These are phyloP conservation scores for Aurelia sp. DNA, from an alignment of 30 jellyfish, hydroid and myxozoan species.

Conservation along the genomic window DNA sequence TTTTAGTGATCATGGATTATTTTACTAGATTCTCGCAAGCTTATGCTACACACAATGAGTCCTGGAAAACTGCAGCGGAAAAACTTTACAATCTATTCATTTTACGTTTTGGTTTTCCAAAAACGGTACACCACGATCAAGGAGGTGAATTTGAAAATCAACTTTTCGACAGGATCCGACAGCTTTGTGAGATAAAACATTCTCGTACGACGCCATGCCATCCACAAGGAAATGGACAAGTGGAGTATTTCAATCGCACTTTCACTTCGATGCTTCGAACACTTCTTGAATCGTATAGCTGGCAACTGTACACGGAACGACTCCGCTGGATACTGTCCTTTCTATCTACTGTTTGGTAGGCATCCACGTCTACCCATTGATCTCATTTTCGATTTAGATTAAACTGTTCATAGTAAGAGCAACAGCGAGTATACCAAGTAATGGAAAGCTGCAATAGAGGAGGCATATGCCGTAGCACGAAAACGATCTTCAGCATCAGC, in stretches of 20 bases:
- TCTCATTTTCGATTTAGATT: too few species aligned
- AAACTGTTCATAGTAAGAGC: background rate
- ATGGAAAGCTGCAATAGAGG: slow-evolving; percentile 34
- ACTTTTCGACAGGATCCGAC: too few species aligned
- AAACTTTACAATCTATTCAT: slow-evolving; percentile 33
- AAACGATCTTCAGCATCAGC: too few species aligned
- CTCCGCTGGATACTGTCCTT: slow-evolving; percentile 45
- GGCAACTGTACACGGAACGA: slow-evolving; percentile 58
- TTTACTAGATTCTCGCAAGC: slow-evolving; percentile 53
- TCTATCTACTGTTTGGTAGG: slow-evolving; percentile 46
- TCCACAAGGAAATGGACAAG: too few species aligned
- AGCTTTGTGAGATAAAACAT: too few species aligned
- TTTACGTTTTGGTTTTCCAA: slow-evolving; percentile 58
- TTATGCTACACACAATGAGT: slow-evolving; percentile 45
- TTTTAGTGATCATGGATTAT: slow-evolving; percentile 53
- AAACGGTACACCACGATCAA: slow-evolving; percentile 36
- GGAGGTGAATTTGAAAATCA: too few species aligned
- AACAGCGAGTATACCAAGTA: slow-evolving; percentile 6
- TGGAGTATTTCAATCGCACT: too few species aligned
- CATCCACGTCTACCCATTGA: slow-evolving; percentile 44
- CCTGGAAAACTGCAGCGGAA: slow-evolving; percentile 36
- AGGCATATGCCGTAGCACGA: too few species aligned
- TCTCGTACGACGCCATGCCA: too few species aligned
- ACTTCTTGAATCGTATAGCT: too few species aligned
- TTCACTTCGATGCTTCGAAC: too few species aligned